These are phyloP conservation scores for Corythaeola cristata DNA, from an alignment of 2,113 vertebrate genomes.

Conservation along the genomic window DNA sequence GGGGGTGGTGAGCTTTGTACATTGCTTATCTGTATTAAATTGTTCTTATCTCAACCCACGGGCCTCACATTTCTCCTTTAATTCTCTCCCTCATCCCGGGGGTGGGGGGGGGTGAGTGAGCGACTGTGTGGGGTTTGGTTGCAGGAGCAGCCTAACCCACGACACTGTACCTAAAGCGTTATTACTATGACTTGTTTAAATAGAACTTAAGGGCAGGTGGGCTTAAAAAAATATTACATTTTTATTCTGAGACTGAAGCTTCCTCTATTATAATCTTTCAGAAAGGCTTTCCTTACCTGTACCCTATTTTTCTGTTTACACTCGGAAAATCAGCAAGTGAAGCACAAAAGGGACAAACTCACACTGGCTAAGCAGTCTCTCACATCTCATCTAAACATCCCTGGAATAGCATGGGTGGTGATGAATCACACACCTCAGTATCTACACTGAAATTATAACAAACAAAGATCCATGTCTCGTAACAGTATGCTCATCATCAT, in stretches of 20 bases:
- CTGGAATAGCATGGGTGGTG: not conserved
- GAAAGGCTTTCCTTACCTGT: not conserved
- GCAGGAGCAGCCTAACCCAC: no score
- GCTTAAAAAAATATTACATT: not conserved
- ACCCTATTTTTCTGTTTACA: not conserved
- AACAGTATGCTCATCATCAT: not conserved
- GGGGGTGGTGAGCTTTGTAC: no score
- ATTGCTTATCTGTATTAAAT: no score
- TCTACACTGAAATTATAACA: not conserved
- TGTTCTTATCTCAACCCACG: no score
- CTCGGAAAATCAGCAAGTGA: not conserved
- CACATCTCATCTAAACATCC: not conserved
- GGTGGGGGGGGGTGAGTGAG: no score
- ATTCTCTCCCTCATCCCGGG: no score
- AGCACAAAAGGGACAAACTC: not conserved
- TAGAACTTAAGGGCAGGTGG: not conserved
- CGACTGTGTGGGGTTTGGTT: no score
- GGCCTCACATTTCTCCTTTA: no score
- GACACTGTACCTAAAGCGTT: not conserved
- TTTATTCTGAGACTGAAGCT: not conserved
- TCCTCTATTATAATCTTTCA: not conserved
- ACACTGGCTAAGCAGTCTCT: not conserved
- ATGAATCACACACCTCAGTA: not conserved
- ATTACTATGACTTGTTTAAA: not conserved
- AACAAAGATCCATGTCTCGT: not conserved